Base-by-base conservation (phyloP, 92 coral and sea anemone species). In the Diadumene lineata region DNA sequence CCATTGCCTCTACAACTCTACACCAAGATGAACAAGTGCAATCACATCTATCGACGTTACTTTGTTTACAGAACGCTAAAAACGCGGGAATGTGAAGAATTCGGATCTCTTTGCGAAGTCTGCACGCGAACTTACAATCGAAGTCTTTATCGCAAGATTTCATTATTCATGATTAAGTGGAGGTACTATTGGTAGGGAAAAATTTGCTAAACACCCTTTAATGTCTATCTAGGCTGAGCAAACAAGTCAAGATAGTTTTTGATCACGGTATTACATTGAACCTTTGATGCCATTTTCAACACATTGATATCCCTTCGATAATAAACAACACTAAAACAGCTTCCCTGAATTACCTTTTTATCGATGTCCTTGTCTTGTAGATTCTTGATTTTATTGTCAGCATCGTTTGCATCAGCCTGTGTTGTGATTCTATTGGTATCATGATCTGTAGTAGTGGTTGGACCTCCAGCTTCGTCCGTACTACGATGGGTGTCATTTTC, bases 71-170 rank as follows among this genome's bases (percentile, higher is more conserved):
- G 71, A 78, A 75, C 84, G 76, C 84, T 67, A 77, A 79, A 83
- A 83, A 87, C 92, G 82, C 85, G 92, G 92, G 92, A 87, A 87
- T 87, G 81, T 48, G n/a, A 84, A 53, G 92, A 87, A 87, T 87
- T 83, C 75, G 92, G 58, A 87, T 72, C 56, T 60, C 78, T 60
- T 68, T 76, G 23, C 34, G 31, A 43, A 3, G 74, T 68, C 64
- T 72, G 79, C 92, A 87, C 86, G 87, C 97, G 92, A 89, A 84
- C 76, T 38, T 62, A 76, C 50, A 71, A 74, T 69, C 48, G 82
- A 80, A 78, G 62, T 83, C 83, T 69, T 72, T 46, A 65, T 34
- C 76, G 65, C 60, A 30, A 77, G 88, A 70, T 87, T 91, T 91
- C 93, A 91, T 91, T 88, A 88, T 87, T 91, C 84, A 87, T 87